A percentile compares a stretch with the other conserved stretches of the same genome.
phyloP scores from a whole-genome alignment of 37 sponge, comb jelly and placozoan genomes.

The Corticium candelabrum region DNA sequence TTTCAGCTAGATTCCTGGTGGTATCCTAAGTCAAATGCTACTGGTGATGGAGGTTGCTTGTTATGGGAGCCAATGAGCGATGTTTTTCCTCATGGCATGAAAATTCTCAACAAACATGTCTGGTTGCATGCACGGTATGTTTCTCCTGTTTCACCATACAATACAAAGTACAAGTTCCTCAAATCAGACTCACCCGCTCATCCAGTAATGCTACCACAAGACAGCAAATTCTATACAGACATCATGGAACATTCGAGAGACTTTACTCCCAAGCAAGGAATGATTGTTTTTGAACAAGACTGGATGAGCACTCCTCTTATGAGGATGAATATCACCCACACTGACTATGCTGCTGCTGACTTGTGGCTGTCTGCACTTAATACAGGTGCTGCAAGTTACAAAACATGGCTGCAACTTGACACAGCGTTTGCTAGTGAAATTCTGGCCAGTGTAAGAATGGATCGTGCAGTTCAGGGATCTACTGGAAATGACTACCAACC shows the following conservation, averaged over 20 bases:
- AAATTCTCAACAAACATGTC: not conserved
- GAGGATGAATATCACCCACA: not conserved
- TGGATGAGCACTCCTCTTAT: not conserved
- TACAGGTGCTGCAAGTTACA: not conserved
- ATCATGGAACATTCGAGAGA: not conserved
- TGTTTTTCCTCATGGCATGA: not conserved
- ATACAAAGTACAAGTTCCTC: not conserved
- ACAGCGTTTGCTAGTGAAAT: not conserved
- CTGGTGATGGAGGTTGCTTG: not conserved
- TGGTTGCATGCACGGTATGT: not conserved
- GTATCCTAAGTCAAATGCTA: constrained; percentile 1
- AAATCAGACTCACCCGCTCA: not conserved
- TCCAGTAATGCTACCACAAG: not conserved
- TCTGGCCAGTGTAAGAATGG: not conserved
- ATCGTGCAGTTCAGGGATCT: not conserved
- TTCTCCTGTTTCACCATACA: not conserved
- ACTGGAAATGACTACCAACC: not conserved
- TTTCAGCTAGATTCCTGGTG: not conserved
- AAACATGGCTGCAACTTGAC: not conserved
- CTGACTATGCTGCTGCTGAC: not conserved
- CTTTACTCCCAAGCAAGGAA: not conserved
- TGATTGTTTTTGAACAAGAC: not conserved
- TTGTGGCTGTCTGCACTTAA: not conserved
- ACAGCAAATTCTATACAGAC: not conserved
- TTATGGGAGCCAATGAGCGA: not conserved